Conservation (phyloP, 2,113 vertebrate species). For the Chaetops frenatus region DNA sequence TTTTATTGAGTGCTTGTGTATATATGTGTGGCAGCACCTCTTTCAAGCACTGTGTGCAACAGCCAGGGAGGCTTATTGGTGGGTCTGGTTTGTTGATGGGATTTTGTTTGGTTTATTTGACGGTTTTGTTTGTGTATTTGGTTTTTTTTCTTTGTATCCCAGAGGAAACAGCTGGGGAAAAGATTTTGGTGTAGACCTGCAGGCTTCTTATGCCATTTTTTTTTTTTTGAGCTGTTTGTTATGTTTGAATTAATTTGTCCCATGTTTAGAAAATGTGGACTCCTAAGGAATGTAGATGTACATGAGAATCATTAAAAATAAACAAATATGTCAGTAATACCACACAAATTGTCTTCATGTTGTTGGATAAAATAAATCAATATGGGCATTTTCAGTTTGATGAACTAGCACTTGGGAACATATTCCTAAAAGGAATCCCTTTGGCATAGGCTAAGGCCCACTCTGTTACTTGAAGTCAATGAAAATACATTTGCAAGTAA, state of each 20-base stretch:
- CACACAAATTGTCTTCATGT: background rate
- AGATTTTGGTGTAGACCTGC: background rate
- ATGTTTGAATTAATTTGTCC: constrained; percentile 28
- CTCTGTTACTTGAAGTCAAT: background rate
- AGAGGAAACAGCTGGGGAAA: constrained; percentile 36
- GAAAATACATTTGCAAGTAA: background rate
- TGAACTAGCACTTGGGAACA: background rate
- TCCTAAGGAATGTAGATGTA: background rate
- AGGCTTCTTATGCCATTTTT: background rate
- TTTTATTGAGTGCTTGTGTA: constrained; percentile 1
- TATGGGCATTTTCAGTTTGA: background rate
- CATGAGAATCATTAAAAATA: constrained; percentile 34
- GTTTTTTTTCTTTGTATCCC: background rate
- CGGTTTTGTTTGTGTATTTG: constrained; percentile 2
- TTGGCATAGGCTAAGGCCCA: background rate
- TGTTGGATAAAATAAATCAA: background rate
- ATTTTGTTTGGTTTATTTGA: constrained; percentile 30
- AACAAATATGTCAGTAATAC: constrained; percentile 25
- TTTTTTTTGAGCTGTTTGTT: constrained; percentile 17
- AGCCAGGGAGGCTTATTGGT: background rate
- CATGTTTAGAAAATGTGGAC: background rate
- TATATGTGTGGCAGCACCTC: constrained; percentile 8
- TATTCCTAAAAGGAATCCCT: background rate
- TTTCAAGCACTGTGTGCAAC: background rate
- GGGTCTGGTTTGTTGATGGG: background rate